Percentiles rank a stretch among this genome's conserved stretches.
These are phyloP conservation scores for Aphelenchoides fujianensis DNA, from an alignment of 1,140 invertebrate genomes.

Conservation along the genomic window DNA sequence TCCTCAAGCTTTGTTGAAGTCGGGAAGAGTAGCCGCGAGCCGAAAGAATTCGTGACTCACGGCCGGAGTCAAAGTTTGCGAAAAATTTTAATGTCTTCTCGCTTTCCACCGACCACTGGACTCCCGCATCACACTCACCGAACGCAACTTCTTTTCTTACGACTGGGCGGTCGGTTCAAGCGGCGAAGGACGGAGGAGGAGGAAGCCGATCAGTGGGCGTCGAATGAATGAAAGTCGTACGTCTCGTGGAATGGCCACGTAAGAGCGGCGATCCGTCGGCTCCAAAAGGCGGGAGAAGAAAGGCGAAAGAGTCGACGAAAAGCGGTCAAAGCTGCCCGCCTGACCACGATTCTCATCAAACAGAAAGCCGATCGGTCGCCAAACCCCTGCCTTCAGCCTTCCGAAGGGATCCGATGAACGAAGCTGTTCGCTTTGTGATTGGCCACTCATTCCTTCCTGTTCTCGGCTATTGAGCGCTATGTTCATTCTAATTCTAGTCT, in stretches of 20 bases:
- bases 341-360: conserved; percentile 1
- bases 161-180: neutral
- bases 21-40: too few species aligned
- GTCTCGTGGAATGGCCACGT: neutral
- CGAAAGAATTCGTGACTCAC: too few species aligned
- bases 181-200: neutral
- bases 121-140: neutral
- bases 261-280: neutral
- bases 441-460: too few species aligned
- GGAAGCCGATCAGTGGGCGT: too few species aligned
- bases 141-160: neutral
- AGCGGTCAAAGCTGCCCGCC: neutral
- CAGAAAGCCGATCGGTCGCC: neutral
- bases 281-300: neutral
- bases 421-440: too few species aligned
- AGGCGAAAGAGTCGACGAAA: too few species aligned
- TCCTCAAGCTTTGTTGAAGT: too few species aligned
- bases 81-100: conserved; percentile 14
- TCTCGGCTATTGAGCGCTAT: too few species aligned
- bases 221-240: neutral
- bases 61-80: conserved; percentile 4
- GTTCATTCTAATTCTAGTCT: neutral
- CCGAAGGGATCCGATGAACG: too few species aligned
- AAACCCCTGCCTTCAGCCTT: too few species aligned
- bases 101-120: neutral